phyloP scores from a whole-genome alignment of 2,888 invertebrate genomes.

The Cataglyphis cursor region DNA sequence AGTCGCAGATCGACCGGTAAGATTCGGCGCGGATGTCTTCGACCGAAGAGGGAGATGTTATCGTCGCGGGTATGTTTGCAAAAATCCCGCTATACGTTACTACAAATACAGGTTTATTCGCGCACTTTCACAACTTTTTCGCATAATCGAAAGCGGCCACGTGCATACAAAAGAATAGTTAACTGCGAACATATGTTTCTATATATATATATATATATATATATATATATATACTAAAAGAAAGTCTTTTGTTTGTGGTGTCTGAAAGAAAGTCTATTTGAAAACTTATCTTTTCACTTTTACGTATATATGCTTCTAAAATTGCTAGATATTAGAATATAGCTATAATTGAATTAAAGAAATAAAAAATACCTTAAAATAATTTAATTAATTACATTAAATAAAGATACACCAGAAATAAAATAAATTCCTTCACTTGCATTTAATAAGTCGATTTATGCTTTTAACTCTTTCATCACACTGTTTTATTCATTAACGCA shows the following conservation, averaged over 20 bases:
- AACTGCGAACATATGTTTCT: slow-evolving; percentile 31
- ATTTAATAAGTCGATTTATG: neutral
- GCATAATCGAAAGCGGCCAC: slow-evolving; percentile 41
- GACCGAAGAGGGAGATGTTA: slow-evolving; percentile 32
- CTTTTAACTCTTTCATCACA: neutral
- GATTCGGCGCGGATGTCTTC: slow-evolving; percentile 36
- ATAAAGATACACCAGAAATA: neutral
- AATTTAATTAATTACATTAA: neutral
- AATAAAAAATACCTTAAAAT: neutral
- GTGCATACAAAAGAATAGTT: slow-evolving; percentile 43
- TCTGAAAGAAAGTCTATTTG: neutral
- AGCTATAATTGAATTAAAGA: neutral
- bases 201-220: too few relatives aligned
- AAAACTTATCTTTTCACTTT: neutral
- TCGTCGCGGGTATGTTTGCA: slow-evolving; percentile 29
- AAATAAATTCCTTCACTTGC: neutral
- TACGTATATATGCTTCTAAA: neutral
- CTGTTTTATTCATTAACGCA: slow-evolving; percentile 10
- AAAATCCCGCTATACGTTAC: slow-evolving; percentile 45
- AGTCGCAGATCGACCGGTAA: slow-evolving; percentile 55
- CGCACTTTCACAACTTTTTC: slow-evolving; percentile 46
- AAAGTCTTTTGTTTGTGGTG: neutral
- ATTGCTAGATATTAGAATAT: neutral
- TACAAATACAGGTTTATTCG: neutral
- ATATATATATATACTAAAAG: too few relatives aligned